Evolutionary conservation across 2,888 invertebrate genomes (phyloP).

Genomic region (Coenonympha glycerion): DNA sequence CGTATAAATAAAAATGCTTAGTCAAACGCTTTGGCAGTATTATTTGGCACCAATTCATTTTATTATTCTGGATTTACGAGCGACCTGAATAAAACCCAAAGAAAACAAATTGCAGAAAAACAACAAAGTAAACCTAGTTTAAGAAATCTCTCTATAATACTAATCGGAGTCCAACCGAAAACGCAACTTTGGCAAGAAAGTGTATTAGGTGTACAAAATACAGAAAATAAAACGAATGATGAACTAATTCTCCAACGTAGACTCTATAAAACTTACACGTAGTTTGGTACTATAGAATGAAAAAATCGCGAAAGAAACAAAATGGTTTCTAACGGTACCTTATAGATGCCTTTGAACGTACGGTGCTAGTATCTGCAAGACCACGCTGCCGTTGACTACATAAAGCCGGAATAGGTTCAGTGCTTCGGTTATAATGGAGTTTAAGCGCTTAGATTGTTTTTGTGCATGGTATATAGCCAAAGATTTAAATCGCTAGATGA

Average conservation of each 20-base stretch:
- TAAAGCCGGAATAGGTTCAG: conserved; percentile 41
- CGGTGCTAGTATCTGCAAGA: conserved; percentile 1
- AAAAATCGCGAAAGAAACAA: neutral
- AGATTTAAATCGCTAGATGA: too few relatives aligned
- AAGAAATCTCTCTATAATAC: too few relatives aligned
- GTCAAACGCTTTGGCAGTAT: conserved; percentile 17
- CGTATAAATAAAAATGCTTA: conserved; percentile 14
- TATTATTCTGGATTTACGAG: conserved; percentile 8
- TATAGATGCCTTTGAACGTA: neutral
- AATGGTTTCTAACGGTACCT: conserved; percentile 1
- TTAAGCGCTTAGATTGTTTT: too few relatives aligned
- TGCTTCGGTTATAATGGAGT: conserved; percentile 22
- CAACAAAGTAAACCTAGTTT: too few relatives aligned
- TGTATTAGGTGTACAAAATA: too few relatives aligned
- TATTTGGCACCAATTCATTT: conserved; percentile 15
- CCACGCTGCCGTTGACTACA: conserved; percentile 16
- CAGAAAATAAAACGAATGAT: too few relatives aligned
- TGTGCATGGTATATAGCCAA: too few relatives aligned
- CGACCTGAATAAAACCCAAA: conserved; percentile 7
- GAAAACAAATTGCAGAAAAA: neutral
- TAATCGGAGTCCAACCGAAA: too few relatives aligned
- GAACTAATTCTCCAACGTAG: too few relatives aligned
- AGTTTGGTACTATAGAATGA: neutral
- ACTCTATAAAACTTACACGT: too few relatives aligned
- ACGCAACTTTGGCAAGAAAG: too few relatives aligned